Conservation (phyloP, 2,888 invertebrate species). For the Caenorhabditis panamensis region DNA sequence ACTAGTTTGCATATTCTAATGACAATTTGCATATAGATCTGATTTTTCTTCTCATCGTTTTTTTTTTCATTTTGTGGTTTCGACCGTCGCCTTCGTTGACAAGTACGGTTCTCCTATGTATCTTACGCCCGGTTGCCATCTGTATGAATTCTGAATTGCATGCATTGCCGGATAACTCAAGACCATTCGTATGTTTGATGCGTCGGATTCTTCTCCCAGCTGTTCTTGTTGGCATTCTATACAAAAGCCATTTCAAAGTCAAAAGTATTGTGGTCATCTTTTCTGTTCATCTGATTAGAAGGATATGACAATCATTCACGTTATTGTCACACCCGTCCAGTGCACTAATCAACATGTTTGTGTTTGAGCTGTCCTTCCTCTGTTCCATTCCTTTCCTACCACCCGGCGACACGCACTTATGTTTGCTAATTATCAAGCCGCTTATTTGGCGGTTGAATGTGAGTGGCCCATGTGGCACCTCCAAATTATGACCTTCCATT, state of each 20-base stretch:
- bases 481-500: slow-evolving; percentile 44
- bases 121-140: slow-evolving; percentile 13
- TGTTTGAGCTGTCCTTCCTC: slow-evolving; percentile 9
- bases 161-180: neutral
- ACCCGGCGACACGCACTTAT: slow-evolving; percentile 37
- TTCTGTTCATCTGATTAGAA: no score
- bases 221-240: neutral
- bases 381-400: slow-evolving; percentile 8
- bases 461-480: slow-evolving; percentile 33
- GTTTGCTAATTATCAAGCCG: slow-evolving; percentile 58
- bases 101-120: slow-evolving; percentile 18
- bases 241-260: slow-evolving; percentile 2
- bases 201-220: slow-evolving; percentile 1
- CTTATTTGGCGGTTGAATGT: slow-evolving; percentile 35
- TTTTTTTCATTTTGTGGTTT: slow-evolving; percentile 1
- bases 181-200: slow-evolving; percentile 13
- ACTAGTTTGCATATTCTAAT: slow-evolving; percentile 42
- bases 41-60: neutral
- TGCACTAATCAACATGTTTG: slow-evolving; percentile 52
- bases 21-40: slow-evolving; percentile 39
- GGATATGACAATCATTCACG: no score
- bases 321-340: slow-evolving; percentile 16
- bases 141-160: slow-evolving; percentile 13
- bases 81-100: slow-evolving; percentile 4
- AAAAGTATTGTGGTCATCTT: neutral